Conservation (phyloP, 2,797 vertebrate species). For the Syngnathus acus region DNA sequence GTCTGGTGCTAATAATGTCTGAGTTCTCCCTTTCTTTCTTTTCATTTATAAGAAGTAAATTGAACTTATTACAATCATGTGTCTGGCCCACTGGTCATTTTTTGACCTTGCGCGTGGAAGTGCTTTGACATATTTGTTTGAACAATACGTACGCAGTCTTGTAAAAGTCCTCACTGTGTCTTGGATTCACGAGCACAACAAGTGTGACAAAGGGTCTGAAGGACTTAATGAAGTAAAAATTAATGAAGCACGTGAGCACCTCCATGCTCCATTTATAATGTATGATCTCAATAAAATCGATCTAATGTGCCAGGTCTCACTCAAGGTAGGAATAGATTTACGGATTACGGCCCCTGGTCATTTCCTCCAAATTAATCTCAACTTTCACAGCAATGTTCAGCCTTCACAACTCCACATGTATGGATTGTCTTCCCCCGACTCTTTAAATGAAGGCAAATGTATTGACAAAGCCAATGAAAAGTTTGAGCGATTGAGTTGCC, state of each 20-base stretch:
- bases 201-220: conserved; percentile 65
- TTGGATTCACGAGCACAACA: conserved; percentile 50
- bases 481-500: conserved; percentile 59
- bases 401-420: conserved; percentile 11
- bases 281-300: conserved; percentile 84
- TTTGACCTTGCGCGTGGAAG: conserved; percentile 14
- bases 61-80: background rate
- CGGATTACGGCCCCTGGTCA: conserved; percentile 65
- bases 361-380: conserved; percentile 49
- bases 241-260: conserved; percentile 76
- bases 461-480: conserved; percentile 31
- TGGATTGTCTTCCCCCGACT: background rate
- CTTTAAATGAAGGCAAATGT: background rate
- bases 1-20: conserved; percentile 69
- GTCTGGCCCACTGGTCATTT: background rate
- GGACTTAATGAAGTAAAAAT: conserved; percentile 80
- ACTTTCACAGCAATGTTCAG: conserved; percentile 49
- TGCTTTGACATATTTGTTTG: conserved; percentile 55
- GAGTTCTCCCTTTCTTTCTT: conserved; percentile 57
- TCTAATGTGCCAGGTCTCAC: conserved; percentile 78
- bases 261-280: conserved; percentile 76
- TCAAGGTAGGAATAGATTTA: conserved; percentile 73
- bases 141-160: conserved; percentile 49
- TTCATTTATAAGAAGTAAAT: background rate
- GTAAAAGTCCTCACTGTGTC: conserved; percentile 36